These are phyloP conservation scores for Hapalemur alaotrensis DNA, from an alignment of 2,797 vertebrate species.

Conservation along the genomic window DNA sequence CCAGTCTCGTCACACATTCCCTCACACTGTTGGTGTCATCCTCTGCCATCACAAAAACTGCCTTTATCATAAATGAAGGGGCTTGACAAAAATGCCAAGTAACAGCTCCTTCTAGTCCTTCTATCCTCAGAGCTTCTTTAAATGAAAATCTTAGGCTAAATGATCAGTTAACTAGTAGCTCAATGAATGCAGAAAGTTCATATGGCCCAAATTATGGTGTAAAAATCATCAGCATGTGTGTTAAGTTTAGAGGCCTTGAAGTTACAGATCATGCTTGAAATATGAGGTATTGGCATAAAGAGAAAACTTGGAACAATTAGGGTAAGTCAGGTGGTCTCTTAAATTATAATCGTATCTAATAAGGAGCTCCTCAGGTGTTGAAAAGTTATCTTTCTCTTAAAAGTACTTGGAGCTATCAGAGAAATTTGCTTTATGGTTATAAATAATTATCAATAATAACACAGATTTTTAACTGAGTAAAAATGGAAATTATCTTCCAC, in stretches of 20 bases:
- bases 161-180: not conserved
- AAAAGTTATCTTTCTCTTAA: conserved; percentile 28
- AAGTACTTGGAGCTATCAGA: not conserved
- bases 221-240: not conserved
- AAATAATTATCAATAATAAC: conserved; percentile 27
- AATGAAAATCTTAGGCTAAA: not conserved
- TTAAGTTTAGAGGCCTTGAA: not conserved
- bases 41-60: not conserved
- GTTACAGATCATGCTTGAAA: not conserved
- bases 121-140: not conserved
- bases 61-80: not conserved
- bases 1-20: not conserved
- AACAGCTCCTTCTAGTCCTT: not conserved
- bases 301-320: not conserved
- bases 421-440: not conserved
- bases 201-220: not conserved
- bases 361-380: not conserved
- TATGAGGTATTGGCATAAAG: not conserved
- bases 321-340: not conserved
- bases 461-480: conserved; percentile 36
- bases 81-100: not conserved
- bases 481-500: not conserved
- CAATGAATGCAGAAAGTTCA: not conserved
- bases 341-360: conserved; percentile 15
- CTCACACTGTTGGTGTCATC: no score